Base-by-base conservation (phyloP, 1,140 invertebrate species). In the Paraescarpia echinospica region DNA sequence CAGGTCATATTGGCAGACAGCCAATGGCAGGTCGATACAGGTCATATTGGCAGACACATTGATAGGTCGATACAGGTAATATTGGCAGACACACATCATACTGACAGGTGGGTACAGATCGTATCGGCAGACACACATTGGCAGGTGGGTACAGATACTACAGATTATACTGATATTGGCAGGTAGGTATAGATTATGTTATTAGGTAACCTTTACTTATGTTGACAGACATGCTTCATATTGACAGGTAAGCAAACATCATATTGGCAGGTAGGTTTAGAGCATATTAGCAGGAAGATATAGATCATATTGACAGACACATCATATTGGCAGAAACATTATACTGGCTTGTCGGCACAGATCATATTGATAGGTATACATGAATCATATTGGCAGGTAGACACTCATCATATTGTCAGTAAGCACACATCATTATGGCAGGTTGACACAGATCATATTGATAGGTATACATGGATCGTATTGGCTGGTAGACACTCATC, bases 31-130 rank as follows among this genome's bases (percentile, higher is more conserved):
- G 95, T 96, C 92, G 93, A 94, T 33, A 14, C 33, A 59, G n/a
- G 9, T 91, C 41, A 33, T 14, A 48, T 51, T 31, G 98, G 6
- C 98, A 99, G 96, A 97, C 90, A 99, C 99, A 35, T 94, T 97
- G 14, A 95, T 95, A 92, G 95, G 95, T 96, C 92, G 93, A 94
- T 27, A 6, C 33, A 48, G 8, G 31, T 90, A 51, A 22, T 34
- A n/a, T 35, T 89, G 98, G 93, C 98, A 99, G 96, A 98, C 98
- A 14, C 98, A 99, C 95, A 98, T 99, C 89, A 99, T 99, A 35
- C 94, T 97, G 18, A 95, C 95, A 92, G 95, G 95, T 96, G 93
- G 93, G 94, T 90, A 14, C 31, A 34, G 31, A 33, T 91, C 91
- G 1, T 41, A 33, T 35, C 35, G 35, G 12, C 31, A 35, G 18